A percentile compares a stretch with the other conserved stretches of the same genome.
These are phyloP conservation scores for Cervus canadensis DNA, from an alignment of 2,113 vertebrate genomes.

Conservation along the genomic window DNA sequence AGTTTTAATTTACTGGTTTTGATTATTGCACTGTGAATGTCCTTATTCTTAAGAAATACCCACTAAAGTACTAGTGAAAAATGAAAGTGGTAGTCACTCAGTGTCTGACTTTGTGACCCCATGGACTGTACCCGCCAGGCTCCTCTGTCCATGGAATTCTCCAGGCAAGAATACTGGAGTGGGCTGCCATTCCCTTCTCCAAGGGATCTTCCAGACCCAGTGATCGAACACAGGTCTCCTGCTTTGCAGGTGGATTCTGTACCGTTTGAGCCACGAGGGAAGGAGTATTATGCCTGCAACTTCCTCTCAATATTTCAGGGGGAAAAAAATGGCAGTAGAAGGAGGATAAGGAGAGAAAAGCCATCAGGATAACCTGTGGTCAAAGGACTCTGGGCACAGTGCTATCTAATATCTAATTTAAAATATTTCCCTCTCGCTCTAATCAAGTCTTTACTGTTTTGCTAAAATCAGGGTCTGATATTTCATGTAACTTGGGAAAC, in stretches of 20 bases:
- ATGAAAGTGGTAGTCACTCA: neutral
- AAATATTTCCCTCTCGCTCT: too few species aligned
- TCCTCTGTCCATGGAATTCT: too few species aligned
- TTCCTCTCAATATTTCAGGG: neutral
- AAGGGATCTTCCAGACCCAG: neutral
- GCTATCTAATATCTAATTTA: too few species aligned
- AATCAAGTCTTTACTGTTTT: too few species aligned
- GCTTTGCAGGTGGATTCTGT: neutral
- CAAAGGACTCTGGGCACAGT: too few species aligned
- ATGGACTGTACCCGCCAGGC: too few species aligned
- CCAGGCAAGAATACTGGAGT: too few species aligned
- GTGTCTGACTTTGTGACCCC: neutral
- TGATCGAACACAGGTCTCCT: neutral
- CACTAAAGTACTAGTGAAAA: neutral
- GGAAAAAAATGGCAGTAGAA: neutral
- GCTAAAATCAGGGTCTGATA: neutral
- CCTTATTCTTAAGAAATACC: neutral
- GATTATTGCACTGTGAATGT: neutral
- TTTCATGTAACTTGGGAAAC: neutral
- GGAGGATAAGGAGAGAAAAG: too few species aligned
- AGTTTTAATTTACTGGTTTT: neutral
- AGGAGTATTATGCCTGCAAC: neutral
- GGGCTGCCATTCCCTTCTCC: too few species aligned
- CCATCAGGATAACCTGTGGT: too few species aligned
- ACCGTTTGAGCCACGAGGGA: neutral